Evolutionary conservation across 2,113 vertebrate genomes (phyloP), one percentile per base, ranked within the genome.

Genomic region (Myotis brandtii): DNA sequence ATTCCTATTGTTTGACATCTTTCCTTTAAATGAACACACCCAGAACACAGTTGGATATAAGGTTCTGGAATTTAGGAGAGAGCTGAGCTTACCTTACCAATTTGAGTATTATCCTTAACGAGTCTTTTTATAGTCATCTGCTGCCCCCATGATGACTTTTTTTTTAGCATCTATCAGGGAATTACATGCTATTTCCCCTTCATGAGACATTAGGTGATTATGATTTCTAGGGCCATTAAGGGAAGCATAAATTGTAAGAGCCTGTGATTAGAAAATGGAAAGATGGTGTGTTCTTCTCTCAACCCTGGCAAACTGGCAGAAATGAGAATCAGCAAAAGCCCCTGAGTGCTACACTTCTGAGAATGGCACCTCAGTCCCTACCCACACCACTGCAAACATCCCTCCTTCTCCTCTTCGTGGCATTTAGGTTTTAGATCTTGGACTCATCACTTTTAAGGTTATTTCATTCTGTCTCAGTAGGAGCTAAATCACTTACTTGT

Each of bases 201-300:
- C 46, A 21, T 86, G 79, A 86, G 27, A 40, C 20, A 43, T 89
- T 84, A 80, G 70, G 62, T 80, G 2, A 80, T 66, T 89, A 16
- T 93, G 48, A 83, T 70, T 95, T 91, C 62, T 54, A 54, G 66
- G 10, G 30, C 25, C 37, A 72, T 73, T 89, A 93, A 93, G 12
- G 48, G 27, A 76, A 92, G 16, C 43, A 37, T 34, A 95, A 80
- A 73, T 87, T 91, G 3, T 86, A 64, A 93, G 50, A 62, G 32
- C 77, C 10, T 80, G 0, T 76, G 43, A 89, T 67, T 89, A 64
- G 50, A 75, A 92, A 91, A 59, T 86, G 23, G 21, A 17, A 77
- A 54, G 66, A 70, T 54, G 12, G 37, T 59, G 3, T 76, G 2
- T 18, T 79, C 40, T 80, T 85, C 52, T 73, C 67, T 91, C 27